Percentiles rank a stretch among this genome's conserved stretches.
Conservation (phyloP, 2,888 invertebrate genomes). For the Eugnorisma glareosa region DNA sequence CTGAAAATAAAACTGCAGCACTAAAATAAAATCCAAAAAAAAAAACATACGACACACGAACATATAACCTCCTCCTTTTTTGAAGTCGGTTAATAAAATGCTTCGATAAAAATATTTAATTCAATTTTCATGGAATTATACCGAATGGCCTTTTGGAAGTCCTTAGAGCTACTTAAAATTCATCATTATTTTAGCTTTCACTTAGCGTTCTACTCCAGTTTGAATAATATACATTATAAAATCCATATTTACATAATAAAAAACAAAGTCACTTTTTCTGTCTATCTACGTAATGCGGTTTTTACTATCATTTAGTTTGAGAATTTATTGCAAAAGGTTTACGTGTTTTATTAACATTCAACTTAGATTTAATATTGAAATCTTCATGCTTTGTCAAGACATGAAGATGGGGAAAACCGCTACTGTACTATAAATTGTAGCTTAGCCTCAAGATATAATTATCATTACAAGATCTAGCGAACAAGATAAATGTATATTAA, state of each 20-base stretch:
- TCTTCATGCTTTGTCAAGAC: neutral
- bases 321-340: neutral
- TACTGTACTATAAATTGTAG: constrained; percentile 1
- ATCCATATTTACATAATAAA: neutral
- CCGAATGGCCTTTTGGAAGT: neutral
- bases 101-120: neutral
- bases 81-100: too few relatives aligned
- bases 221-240: constrained; percentile 12
- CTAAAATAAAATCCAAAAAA: neutral
- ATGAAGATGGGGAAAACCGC: too few relatives aligned
- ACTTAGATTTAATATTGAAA: neutral
- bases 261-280: neutral
- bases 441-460: constrained; percentile 14
- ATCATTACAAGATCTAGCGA: constrained; percentile 46
- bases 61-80: too few relatives aligned
- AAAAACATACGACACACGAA: too few relatives aligned
- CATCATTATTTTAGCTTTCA: neutral
- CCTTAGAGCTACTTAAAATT: constrained; percentile 3
- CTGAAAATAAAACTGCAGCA: neutral
- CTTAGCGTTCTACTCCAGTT: neutral
- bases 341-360: neutral
- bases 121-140: neutral
- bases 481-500: constrained; percentile 36
- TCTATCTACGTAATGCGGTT: neutral
- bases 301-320: neutral